Evolutionary conservation across 2,888 invertebrate species (phyloP), one percentile per base, ranked within the genome.

Genomic region (Ornithoptera alexandrae): DNA sequence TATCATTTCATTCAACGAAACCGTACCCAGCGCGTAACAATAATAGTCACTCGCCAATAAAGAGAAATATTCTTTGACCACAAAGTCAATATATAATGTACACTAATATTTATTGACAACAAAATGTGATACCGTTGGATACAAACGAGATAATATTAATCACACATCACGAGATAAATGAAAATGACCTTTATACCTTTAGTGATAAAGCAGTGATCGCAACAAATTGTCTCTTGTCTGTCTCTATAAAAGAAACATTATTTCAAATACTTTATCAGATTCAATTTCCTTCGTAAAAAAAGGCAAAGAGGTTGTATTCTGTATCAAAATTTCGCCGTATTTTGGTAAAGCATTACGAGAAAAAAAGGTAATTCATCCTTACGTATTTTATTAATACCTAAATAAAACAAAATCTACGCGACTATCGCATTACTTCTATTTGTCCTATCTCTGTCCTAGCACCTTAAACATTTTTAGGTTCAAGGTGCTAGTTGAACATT

Each of bases 191-290:
- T 58, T 58, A 58, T 58, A 22, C 4, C 1, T 8, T 24, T 10
- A 1, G 10, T 10, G 2, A 15, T 58, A 58, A 58, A 22, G n/a
- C 6, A 8, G 57, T 22, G 22, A 58, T 22, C 53, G 15, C 22
- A 22, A 58, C 2, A 15, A 58, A 20, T 4, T 24, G 22, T n/a
- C 46, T 1, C 46, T 15, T 17, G 12, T 46, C 46, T 24, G 15
- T 22, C 3, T 24, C n/a, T 65, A 22, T 65, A 59, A 59, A 24
- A 59, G 50, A 53, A 63, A 63, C 46, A 42, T 59, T 42, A 66
- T 60, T 60, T 42, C 42, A 30, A 60, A 66, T 46, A 60, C 50
- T 66, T 66, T 50, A 60, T 50, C 59, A 58, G 66, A 66, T 60
- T n/a, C 20, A 66, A 66, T 66, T 66, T 60, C 12, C 50, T 22